Evolutionary conservation across 2,797 vertebrate species (phyloP), one percentile per base, ranked within the genome.

Genomic region (Caiman crocodilus): DNA sequence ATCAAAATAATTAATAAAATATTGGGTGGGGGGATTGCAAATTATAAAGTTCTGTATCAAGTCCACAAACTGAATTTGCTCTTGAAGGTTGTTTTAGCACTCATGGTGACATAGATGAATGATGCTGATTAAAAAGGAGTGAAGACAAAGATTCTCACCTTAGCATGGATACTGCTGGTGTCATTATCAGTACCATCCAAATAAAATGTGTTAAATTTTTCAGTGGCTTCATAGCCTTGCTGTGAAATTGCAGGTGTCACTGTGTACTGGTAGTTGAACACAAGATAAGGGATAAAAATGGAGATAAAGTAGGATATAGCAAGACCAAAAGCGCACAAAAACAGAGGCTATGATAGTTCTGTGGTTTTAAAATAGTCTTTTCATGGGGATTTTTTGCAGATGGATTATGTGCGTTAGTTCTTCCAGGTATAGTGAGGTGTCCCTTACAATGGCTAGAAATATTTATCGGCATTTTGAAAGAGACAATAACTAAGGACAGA

Each of bases 1-100:
- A 90, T 87, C 89, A 95, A 96, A 97, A 90, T 79, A 95, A 96
- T 97, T 97, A 98, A 97, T 98, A 96, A 98, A 97, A 97, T 97
- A 98, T 95, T 82, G 89, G 73, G 56, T 85, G 79, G 81, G 90
- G 92, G 86, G 84, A 64, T 25, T 96, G 28, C 59, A 94, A 96
- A 96, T 95, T 90, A 92, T 79, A 90, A 96, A 96, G 93, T 95
- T 95, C 89, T 93, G 75, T 94, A 94, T 87, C 90, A 95, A 90
- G 65, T 84, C 94, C 87, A 76, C 83, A 93, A 94, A 94, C 95
- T 95, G 95, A 96, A 90, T 95, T 94, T 93, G 60, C 67, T 94
- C 84, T 91, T 95, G 94, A 88, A 96, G 76, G 86, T 94, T 92
- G 78, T 76, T 84, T 90, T 92, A 83, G 85, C 71, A 77, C 76